phyloP scores from a whole-genome alignment of 2,113 vertebrate species.

The Leucoraja erinaceus region DNA sequence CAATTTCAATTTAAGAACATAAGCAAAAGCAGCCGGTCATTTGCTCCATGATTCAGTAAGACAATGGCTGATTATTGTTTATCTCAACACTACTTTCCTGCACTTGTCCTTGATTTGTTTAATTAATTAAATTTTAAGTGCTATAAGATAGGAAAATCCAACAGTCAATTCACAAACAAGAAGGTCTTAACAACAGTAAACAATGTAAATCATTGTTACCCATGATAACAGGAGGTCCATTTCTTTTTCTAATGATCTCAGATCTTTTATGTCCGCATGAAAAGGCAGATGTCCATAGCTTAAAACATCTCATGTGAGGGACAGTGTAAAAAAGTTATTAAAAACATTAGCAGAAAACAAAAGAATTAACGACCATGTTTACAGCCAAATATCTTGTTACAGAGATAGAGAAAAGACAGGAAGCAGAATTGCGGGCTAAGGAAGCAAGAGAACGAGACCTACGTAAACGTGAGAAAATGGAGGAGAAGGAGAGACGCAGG shows the following conservation, averaged over 20 bases:
- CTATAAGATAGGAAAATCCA: background rate
- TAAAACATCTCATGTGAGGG: background rate
- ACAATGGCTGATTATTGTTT: too few relatives aligned
- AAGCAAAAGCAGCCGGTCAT: too few relatives aligned
- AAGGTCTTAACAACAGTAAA: background rate
- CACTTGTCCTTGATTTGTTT: too few relatives aligned
- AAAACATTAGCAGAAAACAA: background rate
- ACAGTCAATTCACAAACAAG: background rate
- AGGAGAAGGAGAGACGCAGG: slow-evolving; percentile 86
- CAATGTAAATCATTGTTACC: background rate
- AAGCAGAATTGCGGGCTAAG: slow-evolving; percentile 75
- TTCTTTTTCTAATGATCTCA: background rate
- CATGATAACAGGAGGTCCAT: background rate
- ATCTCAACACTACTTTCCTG: too few relatives aligned
- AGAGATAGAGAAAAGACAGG: slow-evolving; percentile 85
- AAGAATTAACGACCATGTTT: background rate
- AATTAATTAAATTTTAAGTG: too few relatives aligned
- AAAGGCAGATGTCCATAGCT: background rate
- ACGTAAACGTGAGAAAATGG: slow-evolving; percentile 82
- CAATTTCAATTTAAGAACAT: background rate
- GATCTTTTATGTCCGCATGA: background rate
- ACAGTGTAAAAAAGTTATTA: background rate
- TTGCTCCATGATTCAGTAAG: too few relatives aligned
- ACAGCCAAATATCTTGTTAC: background rate
- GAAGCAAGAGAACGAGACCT: slow-evolving; percentile 80